A percentile compares a stretch with the other conserved stretches of the same genome.
phyloP scores from a whole-genome alignment of 2,797 vertebrate species.

The Pangasius sanitwongsei region DNA sequence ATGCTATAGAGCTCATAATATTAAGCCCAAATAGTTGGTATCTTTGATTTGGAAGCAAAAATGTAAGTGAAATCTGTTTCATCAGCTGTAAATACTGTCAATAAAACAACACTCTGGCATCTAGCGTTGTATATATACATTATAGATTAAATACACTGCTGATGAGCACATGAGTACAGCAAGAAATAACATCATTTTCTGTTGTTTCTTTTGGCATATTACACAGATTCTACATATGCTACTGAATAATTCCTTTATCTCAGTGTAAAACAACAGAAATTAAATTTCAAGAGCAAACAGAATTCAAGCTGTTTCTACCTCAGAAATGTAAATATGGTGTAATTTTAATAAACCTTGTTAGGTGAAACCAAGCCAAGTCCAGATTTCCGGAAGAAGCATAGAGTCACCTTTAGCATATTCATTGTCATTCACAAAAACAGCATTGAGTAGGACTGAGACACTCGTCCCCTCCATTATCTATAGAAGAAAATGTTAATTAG shows the following conservation, averaged over 20 bases:
- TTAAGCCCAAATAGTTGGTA: slow-evolving; percentile 26
- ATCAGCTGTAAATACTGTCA: not conserved
- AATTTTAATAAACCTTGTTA: slow-evolving; percentile 74
- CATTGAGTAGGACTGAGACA: slow-evolving; percentile 68
- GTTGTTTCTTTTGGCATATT: not conserved
- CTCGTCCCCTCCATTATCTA: slow-evolving; percentile 71
- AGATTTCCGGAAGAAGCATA: slow-evolving; percentile 74
- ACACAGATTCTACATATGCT: not conserved
- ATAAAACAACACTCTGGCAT: not conserved
- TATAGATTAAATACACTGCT: not conserved
- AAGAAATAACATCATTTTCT: not conserved
- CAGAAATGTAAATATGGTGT: slow-evolving; percentile 52
- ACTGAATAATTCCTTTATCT: not conserved
- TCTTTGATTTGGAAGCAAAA: not conserved
- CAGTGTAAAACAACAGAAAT: not conserved
- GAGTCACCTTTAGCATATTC: slow-evolving; percentile 63
- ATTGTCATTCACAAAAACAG: slow-evolving; percentile 71
- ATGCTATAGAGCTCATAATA: slow-evolving; percentile 41
- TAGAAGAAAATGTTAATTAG: slow-evolving; percentile 77
- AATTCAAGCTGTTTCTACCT: slow-evolving; percentile 20
- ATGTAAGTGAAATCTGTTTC: not conserved
- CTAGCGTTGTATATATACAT: not conserved
- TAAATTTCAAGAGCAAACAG: slow-evolving; percentile 22
- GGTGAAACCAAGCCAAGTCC: slow-evolving; percentile 69
- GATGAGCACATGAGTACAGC: not conserved